Conservation (phyloP, 2,888 invertebrate genomes). For the Tenthredo livida region DNA sequence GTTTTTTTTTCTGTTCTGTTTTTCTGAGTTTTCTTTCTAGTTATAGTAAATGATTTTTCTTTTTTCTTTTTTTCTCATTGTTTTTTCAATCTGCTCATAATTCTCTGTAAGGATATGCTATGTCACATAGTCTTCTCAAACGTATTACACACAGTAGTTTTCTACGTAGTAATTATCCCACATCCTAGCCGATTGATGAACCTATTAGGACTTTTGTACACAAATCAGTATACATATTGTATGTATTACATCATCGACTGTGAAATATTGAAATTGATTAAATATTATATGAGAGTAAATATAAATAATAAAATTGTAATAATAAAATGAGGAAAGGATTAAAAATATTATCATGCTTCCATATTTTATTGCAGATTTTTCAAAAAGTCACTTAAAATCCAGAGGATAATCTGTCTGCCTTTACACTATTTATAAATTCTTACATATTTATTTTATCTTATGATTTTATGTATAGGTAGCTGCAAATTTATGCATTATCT, state of each 20-base stretch:
- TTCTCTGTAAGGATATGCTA: background rate
- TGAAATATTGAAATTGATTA: slow-evolving; percentile 13
- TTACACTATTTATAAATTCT: background rate
- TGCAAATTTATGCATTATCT: background rate
- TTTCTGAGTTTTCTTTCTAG: background rate
- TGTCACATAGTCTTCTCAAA: background rate
- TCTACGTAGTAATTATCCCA: background rate
- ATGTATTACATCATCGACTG: background rate
- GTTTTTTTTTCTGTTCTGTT: too few species aligned
- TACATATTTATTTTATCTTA: background rate
- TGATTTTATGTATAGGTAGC: background rate
- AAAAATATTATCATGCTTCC: background rate
- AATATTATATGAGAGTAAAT: background rate
- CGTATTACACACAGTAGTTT: background rate
- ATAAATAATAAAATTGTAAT: slow-evolving; percentile 18
- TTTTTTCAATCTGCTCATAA: background rate
- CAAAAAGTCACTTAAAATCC: background rate
- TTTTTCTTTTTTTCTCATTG: background rate
- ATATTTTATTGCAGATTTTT: background rate
- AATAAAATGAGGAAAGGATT: background rate
- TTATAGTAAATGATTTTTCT: background rate
- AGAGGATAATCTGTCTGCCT: background rate
- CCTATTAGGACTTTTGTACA: slow-evolving; percentile 32
- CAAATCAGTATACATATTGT: slow-evolving; percentile 1
- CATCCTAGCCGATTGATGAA: background rate